A percentile compares a stretch with the other conserved stretches of the same genome.
Conservation (phyloP, 2,888 invertebrate genomes). For the Pseudeuparius sepicola region DNA sequence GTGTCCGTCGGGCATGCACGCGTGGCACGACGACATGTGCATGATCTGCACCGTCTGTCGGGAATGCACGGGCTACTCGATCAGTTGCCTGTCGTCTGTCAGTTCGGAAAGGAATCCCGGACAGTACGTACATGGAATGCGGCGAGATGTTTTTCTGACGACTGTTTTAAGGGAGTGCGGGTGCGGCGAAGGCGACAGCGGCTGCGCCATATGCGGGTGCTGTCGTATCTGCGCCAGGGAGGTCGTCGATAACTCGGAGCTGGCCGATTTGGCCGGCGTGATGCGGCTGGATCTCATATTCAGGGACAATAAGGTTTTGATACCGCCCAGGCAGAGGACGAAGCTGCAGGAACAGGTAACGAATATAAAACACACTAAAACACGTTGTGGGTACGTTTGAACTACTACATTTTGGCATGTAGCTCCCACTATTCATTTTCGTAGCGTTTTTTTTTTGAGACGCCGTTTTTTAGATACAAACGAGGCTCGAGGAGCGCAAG, state of each 20-base stretch:
- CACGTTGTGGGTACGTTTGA: no score
- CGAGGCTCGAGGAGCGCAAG: constrained; percentile 47
- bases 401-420: no score
- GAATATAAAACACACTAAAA: no score
- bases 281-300: constrained; percentile 46
- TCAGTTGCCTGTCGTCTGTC: constrained; percentile 63
- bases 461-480: constrained; percentile 38
- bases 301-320: constrained; percentile 31
- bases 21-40: constrained; percentile 72
- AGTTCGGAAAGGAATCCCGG: constrained; percentile 75
- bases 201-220: constrained; percentile 85
- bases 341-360: constrained; percentile 48
- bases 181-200: constrained; percentile 92
- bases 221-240: constrained; percentile 80
- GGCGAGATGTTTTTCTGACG: no score
- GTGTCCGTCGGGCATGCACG: constrained; percentile 63
- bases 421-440: background rate
- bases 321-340: constrained; percentile 42
- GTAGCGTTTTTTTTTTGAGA: background rate
- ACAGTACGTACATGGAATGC: no score
- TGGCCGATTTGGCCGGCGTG: constrained; percentile 46
- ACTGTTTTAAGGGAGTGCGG: constrained; percentile 67
- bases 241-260: constrained; percentile 47
- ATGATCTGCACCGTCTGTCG: constrained; percentile 86
- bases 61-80: constrained; percentile 89